Percentiles rank a stretch among this genome's conserved stretches.
Evolutionary conservation across 2,797 vertebrate genomes (phyloP).

Genomic region (Sebastes itinus): DNA sequence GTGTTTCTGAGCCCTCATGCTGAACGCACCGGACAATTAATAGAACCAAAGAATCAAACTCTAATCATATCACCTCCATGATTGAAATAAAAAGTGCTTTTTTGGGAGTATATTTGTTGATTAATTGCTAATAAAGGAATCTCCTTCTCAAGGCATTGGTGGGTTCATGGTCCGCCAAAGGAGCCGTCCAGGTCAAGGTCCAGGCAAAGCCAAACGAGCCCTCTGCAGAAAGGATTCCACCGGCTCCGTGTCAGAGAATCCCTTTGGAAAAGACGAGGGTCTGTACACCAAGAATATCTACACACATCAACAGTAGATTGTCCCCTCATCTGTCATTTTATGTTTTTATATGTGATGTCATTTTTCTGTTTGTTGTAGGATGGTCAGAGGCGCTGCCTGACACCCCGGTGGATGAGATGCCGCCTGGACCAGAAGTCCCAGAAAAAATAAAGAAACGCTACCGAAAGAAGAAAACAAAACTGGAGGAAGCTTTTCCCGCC

Average conservation of each 20-base stretch:
- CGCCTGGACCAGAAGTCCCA: conserved; percentile 86
- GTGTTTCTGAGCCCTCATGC: conserved; percentile 28
- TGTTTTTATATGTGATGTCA: background rate
- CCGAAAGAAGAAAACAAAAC: conserved; percentile 97
- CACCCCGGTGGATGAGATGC: conserved; percentile 86
- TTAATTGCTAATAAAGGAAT: background rate
- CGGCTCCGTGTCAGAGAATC: conserved; percentile 91
- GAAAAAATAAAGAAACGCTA: conserved; percentile 99
- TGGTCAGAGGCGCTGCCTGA: conserved; percentile 91
- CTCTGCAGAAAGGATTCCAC: conserved; percentile 95
- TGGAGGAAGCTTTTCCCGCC: conserved; percentile 96
- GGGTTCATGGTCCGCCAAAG: conserved; percentile 99
- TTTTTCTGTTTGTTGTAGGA: conserved; percentile 67
- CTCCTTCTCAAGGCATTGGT: conserved; percentile 88
- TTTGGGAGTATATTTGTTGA: background rate
- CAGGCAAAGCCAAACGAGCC: conserved; percentile 90
- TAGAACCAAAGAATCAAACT: background rate
- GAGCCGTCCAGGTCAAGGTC: conserved; percentile 93
- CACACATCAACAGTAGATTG: background rate
- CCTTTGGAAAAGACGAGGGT: conserved; percentile 91
- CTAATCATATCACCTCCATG: background rate
- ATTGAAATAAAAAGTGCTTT: background rate
- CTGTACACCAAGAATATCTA: conserved; percentile 24
- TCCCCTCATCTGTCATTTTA: background rate
- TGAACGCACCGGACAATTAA: conserved; percentile 22